Percentiles rank a stretch among this genome's conserved stretches.
Evolutionary conservation across 2,797 vertebrate genomes (phyloP).

Genomic region (Cyclura pinguis): DNA sequence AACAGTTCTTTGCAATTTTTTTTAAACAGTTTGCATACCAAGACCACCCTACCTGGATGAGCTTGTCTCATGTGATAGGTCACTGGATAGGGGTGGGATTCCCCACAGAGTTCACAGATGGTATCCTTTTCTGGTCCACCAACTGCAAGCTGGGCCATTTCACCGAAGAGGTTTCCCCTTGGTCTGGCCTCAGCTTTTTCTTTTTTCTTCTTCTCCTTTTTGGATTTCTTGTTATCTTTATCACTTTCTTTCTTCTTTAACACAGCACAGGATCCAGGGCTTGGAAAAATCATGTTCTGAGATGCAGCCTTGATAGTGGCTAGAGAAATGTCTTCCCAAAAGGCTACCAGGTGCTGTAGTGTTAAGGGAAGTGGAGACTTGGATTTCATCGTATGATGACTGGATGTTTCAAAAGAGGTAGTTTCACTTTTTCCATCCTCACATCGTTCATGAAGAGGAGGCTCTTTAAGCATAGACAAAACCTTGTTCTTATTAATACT

Average conservation of each 20-base stretch:
- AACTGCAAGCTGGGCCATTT: constrained; percentile 98
- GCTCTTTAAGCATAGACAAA: constrained; percentile 97
- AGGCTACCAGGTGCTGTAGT: constrained; percentile 95
- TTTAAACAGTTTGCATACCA: not conserved
- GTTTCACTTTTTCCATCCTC: constrained; percentile 93
- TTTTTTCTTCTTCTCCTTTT: constrained; percentile 99
- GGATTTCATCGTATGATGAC: constrained; percentile 87
- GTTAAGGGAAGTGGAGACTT: constrained; percentile 96
- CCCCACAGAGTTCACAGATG: constrained; percentile 97
- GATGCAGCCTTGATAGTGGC: constrained; percentile 99
- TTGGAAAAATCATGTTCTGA: constrained; percentile 99
- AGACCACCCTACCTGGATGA: constrained; percentile 89
- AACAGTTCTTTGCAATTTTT: not conserved
- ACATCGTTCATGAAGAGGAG: constrained; percentile 95
- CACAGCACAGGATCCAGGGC: constrained; percentile 97
- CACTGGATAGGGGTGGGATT: constrained; percentile 97
- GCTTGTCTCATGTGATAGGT: constrained; percentile 99
- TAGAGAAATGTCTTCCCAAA: constrained; percentile 99
- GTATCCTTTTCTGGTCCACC: constrained; percentile 99
- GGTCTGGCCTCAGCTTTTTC: constrained; percentile 95
- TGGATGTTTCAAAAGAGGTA: constrained; percentile 87
- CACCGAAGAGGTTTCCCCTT: constrained; percentile 96
- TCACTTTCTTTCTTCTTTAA: constrained; percentile 97
- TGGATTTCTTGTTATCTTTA: constrained; percentile 94
- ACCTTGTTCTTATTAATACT: constrained; percentile 99